A percentile compares a stretch with the other conserved stretches of the same genome.
phyloP scores from a whole-genome alignment of 2,113 vertebrate genomes.

The Peromyscus leucopus region DNA sequence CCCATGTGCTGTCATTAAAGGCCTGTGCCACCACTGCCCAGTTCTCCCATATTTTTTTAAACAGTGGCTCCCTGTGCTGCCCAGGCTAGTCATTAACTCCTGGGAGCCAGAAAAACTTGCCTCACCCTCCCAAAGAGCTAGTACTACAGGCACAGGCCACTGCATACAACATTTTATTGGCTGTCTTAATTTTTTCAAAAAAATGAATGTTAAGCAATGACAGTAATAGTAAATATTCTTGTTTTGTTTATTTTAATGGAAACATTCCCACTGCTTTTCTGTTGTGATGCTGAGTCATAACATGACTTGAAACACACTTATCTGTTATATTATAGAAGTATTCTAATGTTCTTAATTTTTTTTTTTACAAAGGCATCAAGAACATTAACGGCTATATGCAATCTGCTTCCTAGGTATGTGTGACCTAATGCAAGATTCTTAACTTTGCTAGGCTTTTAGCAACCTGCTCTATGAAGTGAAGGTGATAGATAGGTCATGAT shows the following conservation, averaged over 20 bases:
- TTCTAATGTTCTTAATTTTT: background rate
- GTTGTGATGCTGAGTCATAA: constrained; percentile 12
- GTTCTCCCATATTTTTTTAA: background rate
- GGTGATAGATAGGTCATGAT: background rate
- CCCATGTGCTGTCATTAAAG: background rate
- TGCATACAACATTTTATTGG: background rate
- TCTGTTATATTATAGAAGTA: background rate
- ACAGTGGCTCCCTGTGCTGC: background rate
- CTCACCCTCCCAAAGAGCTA: background rate
- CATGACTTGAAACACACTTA: background rate
- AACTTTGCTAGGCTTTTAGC: background rate
- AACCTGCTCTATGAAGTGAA: background rate
- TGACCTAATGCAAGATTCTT: constrained; percentile 48
- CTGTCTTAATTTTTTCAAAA: background rate
- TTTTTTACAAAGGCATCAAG: constrained; percentile 46
- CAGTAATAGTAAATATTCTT: background rate
- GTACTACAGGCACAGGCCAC: background rate
- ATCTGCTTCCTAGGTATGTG: background rate
- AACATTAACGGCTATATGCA: background rate
- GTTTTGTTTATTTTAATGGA: constrained; percentile 13
- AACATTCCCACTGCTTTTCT: constrained; percentile 43
- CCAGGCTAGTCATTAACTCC: background rate
- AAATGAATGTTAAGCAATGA: background rate
- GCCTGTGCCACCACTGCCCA: background rate
- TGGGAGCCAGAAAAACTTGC: background rate